A percentile compares a stretch with the other conserved stretches of the same genome.
These are phyloP conservation scores for Aphelinus certus DNA, from an alignment of 1,140 invertebrate species.

Conservation along the genomic window DNA sequence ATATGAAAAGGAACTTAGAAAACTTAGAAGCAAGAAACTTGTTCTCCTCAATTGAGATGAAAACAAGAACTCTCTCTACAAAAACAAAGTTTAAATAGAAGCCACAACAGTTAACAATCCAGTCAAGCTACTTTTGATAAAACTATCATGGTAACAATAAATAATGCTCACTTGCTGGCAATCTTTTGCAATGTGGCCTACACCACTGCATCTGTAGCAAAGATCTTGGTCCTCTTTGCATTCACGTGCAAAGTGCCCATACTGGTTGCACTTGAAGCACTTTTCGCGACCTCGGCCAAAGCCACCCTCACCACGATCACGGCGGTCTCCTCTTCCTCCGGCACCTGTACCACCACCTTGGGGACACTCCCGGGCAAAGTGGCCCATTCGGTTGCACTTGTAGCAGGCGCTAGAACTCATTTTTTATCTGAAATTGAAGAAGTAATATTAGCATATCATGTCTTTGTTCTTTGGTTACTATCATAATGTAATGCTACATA, in stretches of 20 bases:
- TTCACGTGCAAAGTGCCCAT: conserved; percentile 91
- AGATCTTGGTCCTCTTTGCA: conserved; percentile 87
- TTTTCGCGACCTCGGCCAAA: conserved; percentile 77
- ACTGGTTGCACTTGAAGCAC: conserved; percentile 95
- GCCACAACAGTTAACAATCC: neutral
- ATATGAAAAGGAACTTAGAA: too few species aligned
- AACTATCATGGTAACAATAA: conserved; percentile 8
- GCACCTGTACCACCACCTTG: conserved; percentile 70
- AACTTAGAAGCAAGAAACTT: too few species aligned
- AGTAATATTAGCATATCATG: too few species aligned
- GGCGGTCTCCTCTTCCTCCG: conserved; percentile 57
- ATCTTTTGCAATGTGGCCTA: conserved; percentile 90
- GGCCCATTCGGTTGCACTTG: conserved; percentile 88
- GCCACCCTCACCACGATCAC: conserved; percentile 67
- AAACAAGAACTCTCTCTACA: neutral
- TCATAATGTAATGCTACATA: too few species aligned
- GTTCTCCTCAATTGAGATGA: too few species aligned
- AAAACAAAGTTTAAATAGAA: neutral
- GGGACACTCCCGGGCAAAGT: conserved; percentile 87
- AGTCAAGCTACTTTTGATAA: neutral
- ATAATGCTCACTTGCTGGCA: conserved; percentile 73
- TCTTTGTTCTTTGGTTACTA: too few species aligned
- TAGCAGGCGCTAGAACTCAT: conserved; percentile 80
- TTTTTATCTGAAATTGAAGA: conserved; percentile 38
- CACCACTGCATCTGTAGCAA: conserved; percentile 85